Conservation (phyloP, 2,797 vertebrate genomes). For the Chrosomus eos region DNA sequence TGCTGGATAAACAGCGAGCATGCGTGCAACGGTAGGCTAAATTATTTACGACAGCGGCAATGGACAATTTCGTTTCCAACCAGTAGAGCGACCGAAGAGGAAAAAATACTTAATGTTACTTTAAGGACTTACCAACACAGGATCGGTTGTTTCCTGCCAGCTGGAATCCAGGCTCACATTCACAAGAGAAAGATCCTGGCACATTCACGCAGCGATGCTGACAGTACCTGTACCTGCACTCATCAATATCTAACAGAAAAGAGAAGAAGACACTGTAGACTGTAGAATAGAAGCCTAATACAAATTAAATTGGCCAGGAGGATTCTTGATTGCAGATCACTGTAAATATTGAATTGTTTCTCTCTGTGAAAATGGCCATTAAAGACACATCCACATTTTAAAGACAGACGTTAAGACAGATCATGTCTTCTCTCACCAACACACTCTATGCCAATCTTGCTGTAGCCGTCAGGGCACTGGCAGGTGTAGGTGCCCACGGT, state of each 20-base stretch:
- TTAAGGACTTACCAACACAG: conserved; percentile 86
- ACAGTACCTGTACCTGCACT: conserved; percentile 90
- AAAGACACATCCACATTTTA: not conserved
- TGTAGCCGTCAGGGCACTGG: conserved; percentile 80
- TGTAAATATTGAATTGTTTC: not conserved
- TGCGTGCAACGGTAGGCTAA: no score
- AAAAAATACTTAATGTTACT: no score
- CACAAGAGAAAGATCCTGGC: conserved; percentile 90
- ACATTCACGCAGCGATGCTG: conserved; percentile 92
- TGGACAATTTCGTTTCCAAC: no score
- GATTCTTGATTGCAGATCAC: not conserved
- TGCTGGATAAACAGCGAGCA: no score
- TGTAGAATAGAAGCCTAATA: not conserved
- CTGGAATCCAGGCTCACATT: conserved; percentile 92
- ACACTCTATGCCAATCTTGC: conserved; percentile 78
- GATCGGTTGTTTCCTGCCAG: conserved; percentile 91
- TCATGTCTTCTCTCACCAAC: conserved; percentile 68
- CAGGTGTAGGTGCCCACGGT: conserved; percentile 77
- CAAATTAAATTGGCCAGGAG: not conserved
- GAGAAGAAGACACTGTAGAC: not conserved
- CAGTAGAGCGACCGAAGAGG: no score
- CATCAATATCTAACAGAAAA: conserved; percentile 83
- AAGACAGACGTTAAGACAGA: not conserved
- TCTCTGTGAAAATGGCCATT: not conserved
- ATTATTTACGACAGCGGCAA: no score